Conservation (phyloP, 2,888 invertebrate species). For the Chloroclysta siterata region DNA sequence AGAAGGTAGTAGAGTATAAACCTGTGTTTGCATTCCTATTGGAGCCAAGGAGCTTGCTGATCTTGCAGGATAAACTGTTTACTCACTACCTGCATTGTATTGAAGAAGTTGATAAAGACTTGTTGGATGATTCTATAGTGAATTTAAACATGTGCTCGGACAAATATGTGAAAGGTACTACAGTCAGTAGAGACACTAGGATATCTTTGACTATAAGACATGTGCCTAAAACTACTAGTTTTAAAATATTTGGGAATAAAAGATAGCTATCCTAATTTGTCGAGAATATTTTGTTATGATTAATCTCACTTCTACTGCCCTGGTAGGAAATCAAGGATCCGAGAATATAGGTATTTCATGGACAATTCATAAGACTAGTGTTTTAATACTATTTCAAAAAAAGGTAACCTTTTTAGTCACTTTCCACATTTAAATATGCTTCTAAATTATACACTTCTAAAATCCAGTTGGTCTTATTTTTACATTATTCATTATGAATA, state of each 20-base stretch:
- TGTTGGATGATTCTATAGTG: slow-evolving; percentile 83
- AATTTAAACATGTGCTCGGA: slow-evolving; percentile 88
- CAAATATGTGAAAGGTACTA: slow-evolving; percentile 82
- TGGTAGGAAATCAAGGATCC: not conserved
- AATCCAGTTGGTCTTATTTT: slow-evolving; percentile 65
- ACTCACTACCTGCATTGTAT: slow-evolving; percentile 94
- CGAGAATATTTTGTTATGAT: not conserved
- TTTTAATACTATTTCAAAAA: slow-evolving; percentile 14
- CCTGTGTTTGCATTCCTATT: slow-evolving; percentile 90
- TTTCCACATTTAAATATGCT: slow-evolving; percentile 36
- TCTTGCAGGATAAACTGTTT: slow-evolving; percentile 94
- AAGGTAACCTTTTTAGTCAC: slow-evolving; percentile 20
- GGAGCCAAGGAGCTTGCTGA: slow-evolving; percentile 94
- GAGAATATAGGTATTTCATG: not conserved
- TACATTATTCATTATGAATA: slow-evolving; percentile 40
- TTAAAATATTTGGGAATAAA: slow-evolving; percentile 87
- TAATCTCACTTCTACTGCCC: not conserved
- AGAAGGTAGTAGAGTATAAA: slow-evolving; percentile 57
- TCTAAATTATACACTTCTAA: slow-evolving; percentile 12
- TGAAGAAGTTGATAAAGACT: slow-evolving; percentile 88
- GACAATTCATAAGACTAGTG: not conserved
- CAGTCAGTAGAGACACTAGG: slow-evolving; percentile 87
- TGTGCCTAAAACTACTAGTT: slow-evolving; percentile 94
- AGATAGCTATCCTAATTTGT: slow-evolving; percentile 46
- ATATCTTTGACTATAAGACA: slow-evolving; percentile 96